Percentiles rank a stretch among this genome's conserved stretches.
phyloP scores from a whole-genome alignment of 2,113 vertebrate genomes.

The Pipa parva region DNA sequence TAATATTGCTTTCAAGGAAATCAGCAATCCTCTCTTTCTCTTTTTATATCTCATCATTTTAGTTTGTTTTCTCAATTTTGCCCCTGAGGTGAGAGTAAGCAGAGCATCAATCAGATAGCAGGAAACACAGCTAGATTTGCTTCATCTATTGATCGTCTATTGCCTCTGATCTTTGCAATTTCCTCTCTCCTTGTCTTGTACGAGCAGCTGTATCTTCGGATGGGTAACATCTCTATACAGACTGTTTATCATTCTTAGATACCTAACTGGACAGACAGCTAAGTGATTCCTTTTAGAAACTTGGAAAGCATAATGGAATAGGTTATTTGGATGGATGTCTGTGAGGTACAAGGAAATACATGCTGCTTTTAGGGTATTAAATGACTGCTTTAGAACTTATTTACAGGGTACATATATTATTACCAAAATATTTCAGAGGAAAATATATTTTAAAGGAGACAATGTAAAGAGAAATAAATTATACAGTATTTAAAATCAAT shows the following conservation, averaged over 20 bases:
- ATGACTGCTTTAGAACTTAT: conserved; percentile 9
- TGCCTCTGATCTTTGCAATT: conserved; percentile 42
- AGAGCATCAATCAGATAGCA: conserved; percentile 33
- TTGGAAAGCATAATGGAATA: conserved; percentile 34
- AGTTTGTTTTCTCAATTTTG: conserved; percentile 26
- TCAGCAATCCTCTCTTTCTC: not conserved
- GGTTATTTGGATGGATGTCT: conserved; percentile 17
- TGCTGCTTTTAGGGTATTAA: conserved; percentile 15
- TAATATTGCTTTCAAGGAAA: not conserved
- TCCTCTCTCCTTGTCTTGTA: conserved; percentile 30
- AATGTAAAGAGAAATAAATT: no score
- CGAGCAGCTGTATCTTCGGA: conserved; percentile 34
- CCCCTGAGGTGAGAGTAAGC: conserved; percentile 33
- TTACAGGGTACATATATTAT: not conserved
- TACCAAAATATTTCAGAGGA: not conserved
- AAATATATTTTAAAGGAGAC: no score
- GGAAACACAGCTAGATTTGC: conserved; percentile 37
- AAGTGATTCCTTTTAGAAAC: conserved; percentile 39
- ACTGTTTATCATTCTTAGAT: conserved; percentile 39
- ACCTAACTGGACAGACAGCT: conserved; percentile 37
- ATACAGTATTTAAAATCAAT: no score
- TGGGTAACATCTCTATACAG: conserved; percentile 40
- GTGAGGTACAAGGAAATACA: conserved; percentile 26
- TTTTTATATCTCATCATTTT: conserved; percentile 21
- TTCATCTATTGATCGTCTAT: conserved; percentile 42